These are phyloP conservation scores for Heliconius congener DNA, from an alignment of 1,140 invertebrate genomes.

Conservation along the genomic window DNA sequence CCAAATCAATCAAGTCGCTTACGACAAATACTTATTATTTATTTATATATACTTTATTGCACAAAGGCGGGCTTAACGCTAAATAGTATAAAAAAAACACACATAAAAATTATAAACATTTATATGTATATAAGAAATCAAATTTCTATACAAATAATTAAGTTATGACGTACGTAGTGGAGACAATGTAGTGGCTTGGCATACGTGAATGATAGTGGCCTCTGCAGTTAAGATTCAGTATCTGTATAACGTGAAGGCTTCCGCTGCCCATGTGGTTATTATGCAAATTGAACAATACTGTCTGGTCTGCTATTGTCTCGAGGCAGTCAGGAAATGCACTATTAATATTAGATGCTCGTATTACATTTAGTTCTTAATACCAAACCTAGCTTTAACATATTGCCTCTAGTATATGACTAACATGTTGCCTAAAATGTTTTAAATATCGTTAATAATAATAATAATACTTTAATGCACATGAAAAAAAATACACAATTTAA, in stretches of 20 bases:
- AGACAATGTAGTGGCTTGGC: neutral
- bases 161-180: neutral
- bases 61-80: too few species aligned
- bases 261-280: neutral
- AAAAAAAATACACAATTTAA: too few species aligned
- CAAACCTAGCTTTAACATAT: too few species aligned
- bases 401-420: too few species aligned
- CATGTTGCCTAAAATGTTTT: too few species aligned
- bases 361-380: neutral
- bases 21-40: too few species aligned
- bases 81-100: too few species aligned
- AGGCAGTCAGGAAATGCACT: neutral
- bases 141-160: neutral
- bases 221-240: slow-evolving; percentile 1
- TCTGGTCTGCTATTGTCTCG: neutral
- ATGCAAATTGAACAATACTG: neutral
- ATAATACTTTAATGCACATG: too few species aligned
- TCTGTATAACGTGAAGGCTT: neutral
- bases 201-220: neutral
- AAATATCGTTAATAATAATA: too few species aligned
- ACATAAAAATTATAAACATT: too few species aligned
- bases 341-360: neutral
- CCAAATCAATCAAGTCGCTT: too few species aligned
- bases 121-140: neutral
- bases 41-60: too few species aligned